A percentile compares a stretch with the other conserved stretches of the same genome.
These are phyloP conservation scores for Gerosis bhagava DNA, from an alignment of 2,888 invertebrate genomes.

Conservation along the genomic window DNA sequence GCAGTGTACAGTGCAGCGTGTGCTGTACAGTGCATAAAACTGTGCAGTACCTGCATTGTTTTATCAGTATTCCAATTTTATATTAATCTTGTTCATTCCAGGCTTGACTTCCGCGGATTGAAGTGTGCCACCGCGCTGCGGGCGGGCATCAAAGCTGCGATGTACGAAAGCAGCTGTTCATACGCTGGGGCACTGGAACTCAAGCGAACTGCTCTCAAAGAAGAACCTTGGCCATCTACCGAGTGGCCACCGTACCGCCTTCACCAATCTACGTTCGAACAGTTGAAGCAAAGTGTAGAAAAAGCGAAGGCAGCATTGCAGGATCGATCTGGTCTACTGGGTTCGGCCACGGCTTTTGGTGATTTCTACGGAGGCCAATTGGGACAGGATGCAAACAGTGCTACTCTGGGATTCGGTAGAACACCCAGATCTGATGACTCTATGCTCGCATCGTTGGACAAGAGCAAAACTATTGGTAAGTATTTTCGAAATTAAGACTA, in stretches of 20 bases:
- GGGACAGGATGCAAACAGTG: constrained; percentile 59
- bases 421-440: constrained; percentile 64
- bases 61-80: too few species aligned
- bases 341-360: constrained; percentile 88
- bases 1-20: too few species aligned
- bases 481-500: constrained; percentile 28
- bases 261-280: constrained; percentile 94
- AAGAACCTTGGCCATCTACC: constrained; percentile 82
- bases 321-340: constrained; percentile 86
- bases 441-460: constrained; percentile 71
- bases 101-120: constrained; percentile 67
- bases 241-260: constrained; percentile 92
- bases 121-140: constrained; percentile 71
- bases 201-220: constrained; percentile 85
- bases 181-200: constrained; percentile 93
- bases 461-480: constrained; percentile 70
- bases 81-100: too few species aligned
- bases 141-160: constrained; percentile 77
- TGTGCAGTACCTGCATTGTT: too few species aligned
- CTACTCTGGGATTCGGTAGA: constrained; percentile 64
- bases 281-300: constrained; percentile 94
- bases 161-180: constrained; percentile 97
- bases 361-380: constrained; percentile 83
- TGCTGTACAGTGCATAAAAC: too few species aligned
- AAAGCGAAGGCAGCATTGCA: constrained; percentile 94